Conservation (phyloP, 2,888 invertebrate genomes). For the Ichneumoninae sp. region DNA sequence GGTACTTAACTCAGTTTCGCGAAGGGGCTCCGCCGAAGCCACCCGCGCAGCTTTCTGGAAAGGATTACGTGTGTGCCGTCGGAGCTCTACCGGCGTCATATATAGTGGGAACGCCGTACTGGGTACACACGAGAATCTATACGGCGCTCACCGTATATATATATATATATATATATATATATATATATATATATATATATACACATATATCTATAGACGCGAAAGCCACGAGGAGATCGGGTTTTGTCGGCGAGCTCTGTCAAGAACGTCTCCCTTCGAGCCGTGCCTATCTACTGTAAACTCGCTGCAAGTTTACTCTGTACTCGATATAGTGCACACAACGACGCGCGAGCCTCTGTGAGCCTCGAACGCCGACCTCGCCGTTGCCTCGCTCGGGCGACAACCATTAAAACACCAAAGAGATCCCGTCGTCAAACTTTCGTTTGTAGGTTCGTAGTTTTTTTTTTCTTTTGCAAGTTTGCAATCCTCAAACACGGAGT, state of each 20-base stretch:
- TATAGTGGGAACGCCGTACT: constrained; percentile 10
- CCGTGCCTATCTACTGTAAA: constrained; percentile 52
- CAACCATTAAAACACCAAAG: constrained; percentile 38
- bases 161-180: constrained; percentile 11
- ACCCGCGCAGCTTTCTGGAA: constrained; percentile 51
- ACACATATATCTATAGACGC: constrained; percentile 18
- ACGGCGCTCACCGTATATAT: constrained; percentile 9
- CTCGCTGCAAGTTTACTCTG: constrained; percentile 39
- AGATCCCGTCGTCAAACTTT: constrained; percentile 48
- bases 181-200: too few relatives aligned
- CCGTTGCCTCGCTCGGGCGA: not conserved
- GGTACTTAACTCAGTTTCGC: constrained; percentile 28
- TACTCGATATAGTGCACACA: constrained; percentile 47
- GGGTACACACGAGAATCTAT: constrained; percentile 15
- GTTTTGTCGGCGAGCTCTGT: constrained; percentile 63
- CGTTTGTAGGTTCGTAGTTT: not conserved
- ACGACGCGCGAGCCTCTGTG: constrained; percentile 36
- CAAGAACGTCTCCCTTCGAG: constrained; percentile 47
- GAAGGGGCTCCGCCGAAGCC: constrained; percentile 15
- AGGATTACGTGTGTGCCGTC: constrained; percentile 43
- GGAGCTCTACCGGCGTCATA: not conserved
- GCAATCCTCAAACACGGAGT: constrained; percentile 51
- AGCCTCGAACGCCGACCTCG: constrained; percentile 1
- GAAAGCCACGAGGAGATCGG: constrained; percentile 24
- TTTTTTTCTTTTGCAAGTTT: constrained; percentile 30